Evolutionary conservation across 1,140 invertebrate genomes (phyloP).

Genomic region (Eueides isabella): DNA sequence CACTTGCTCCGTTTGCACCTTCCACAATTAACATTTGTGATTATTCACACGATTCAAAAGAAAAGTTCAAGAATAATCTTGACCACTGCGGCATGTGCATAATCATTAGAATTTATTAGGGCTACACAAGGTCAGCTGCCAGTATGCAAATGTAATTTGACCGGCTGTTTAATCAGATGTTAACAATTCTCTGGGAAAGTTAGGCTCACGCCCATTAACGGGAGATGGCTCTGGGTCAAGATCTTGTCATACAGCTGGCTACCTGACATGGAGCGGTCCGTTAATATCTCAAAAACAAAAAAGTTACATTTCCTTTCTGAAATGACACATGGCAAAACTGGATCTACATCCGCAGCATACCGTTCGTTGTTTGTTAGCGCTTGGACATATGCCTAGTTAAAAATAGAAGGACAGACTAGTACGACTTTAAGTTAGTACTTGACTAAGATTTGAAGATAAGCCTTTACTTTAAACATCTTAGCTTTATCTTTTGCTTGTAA

Average conservation of each 20-base stretch:
- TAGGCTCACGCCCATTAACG: constrained; percentile 53
- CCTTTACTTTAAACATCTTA: background rate
- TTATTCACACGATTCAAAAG: constrained; percentile 73
- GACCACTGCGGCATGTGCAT: constrained; percentile 62
- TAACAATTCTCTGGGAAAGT: constrained; percentile 63
- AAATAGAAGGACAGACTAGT: background rate
- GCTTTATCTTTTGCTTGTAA: constrained; percentile 6
- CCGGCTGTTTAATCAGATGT: constrained; percentile 54
- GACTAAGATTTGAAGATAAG: background rate
- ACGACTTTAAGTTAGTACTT: background rate
- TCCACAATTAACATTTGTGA: constrained; percentile 48
- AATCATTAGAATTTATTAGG: constrained; percentile 78
- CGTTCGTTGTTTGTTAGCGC: constrained; percentile 41
- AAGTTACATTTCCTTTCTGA: constrained; percentile 62
- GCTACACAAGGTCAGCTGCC: constrained; percentile 71
- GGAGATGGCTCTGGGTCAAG: constrained; percentile 49
- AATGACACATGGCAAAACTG: constrained; percentile 62
- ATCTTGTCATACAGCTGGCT: constrained; percentile 54
- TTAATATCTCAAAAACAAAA: constrained; percentile 60
- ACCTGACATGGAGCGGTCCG: constrained; percentile 62
- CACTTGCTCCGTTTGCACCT: constrained; percentile 77
- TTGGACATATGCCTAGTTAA: constrained; percentile 12
- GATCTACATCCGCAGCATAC: constrained; percentile 62
- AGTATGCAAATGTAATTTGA: constrained; percentile 63
- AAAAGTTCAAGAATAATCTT: constrained; percentile 60